phyloP scores from a whole-genome alignment of 2,888 invertebrate species.

The Glaucopsyche alexis region DNA sequence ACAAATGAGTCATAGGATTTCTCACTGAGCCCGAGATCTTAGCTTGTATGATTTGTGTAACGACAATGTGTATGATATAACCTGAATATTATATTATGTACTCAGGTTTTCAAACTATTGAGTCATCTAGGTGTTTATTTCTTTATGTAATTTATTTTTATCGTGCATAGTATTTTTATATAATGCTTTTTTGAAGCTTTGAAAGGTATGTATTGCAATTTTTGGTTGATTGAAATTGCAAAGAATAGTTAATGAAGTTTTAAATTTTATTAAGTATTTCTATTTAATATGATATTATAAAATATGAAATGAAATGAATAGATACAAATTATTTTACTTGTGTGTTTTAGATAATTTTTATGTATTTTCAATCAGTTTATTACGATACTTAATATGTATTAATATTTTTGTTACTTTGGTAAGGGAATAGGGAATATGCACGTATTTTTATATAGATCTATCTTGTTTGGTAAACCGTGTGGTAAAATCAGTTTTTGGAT shows the following conservation, averaged over 20 bases:
- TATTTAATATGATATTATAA: slow-evolving; percentile 1
- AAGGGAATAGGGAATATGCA: no score
- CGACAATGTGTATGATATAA: not conserved
- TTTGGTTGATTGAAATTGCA: not conserved
- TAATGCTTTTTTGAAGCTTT: slow-evolving; percentile 11
- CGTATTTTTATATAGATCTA: no score
- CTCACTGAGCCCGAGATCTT: not conserved
- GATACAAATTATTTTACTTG: slow-evolving; percentile 1
- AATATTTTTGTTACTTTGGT: slow-evolving; percentile 14
- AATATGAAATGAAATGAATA: no score
- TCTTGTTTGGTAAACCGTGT: no score
- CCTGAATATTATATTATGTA: not conserved
- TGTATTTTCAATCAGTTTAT: slow-evolving; percentile 11
- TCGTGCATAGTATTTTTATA: slow-evolving; percentile 1
- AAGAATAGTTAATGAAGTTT: slow-evolving; percentile 4
- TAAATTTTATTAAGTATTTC: not conserved
- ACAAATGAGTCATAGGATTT: not conserved
- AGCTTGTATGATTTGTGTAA: not conserved
- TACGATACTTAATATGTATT: not conserved
- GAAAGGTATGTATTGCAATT: slow-evolving; percentile 3
- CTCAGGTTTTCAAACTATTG: slow-evolving; percentile 9
- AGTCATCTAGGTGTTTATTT: slow-evolving; percentile 15
- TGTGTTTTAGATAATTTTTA: slow-evolving; percentile 6
- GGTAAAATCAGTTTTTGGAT: no score
- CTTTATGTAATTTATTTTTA: not conserved